Conservation (phyloP, 2,888 invertebrate species). For the Mythimna pallens region DNA sequence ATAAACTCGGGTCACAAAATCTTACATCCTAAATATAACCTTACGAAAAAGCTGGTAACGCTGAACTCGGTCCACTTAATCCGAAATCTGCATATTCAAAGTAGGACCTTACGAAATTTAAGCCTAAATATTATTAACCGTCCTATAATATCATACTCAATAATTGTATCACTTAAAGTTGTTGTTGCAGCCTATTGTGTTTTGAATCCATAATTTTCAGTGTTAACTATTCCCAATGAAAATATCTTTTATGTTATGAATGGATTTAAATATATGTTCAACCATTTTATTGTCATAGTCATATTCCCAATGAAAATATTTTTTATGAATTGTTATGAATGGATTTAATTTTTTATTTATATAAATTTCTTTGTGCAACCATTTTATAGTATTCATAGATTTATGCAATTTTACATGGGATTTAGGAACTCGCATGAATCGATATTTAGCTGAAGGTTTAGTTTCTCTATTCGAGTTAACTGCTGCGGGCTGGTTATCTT, state of each 20-base stretch:
- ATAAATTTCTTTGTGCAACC: background rate
- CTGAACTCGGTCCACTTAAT: constrained; percentile 9
- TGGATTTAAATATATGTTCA: constrained; percentile 3
- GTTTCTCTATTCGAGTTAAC: no score
- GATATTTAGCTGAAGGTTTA: no score
- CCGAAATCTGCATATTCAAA: constrained; percentile 32
- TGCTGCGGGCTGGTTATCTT: no score
- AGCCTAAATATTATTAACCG: constrained; percentile 16
- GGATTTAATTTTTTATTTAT: no score
- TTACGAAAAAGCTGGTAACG: no score
- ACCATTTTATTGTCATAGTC: no score
- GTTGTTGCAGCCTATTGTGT: background rate
- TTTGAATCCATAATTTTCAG: constrained; percentile 15
- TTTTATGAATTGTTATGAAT: constrained; percentile 3
- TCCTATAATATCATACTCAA: constrained; percentile 3
- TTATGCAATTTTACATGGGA: no score
- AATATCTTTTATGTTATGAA: constrained; percentile 6
- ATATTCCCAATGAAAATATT: constrained; percentile 4
- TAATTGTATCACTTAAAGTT: constrained; percentile 16
- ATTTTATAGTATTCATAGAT: background rate
- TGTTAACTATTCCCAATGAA: background rate
- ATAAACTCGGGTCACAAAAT: no score
- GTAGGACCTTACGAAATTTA: background rate
- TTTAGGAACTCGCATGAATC: no score
- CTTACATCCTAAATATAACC: no score